Evolutionary conservation across 1,140 invertebrate species (phyloP), one percentile per base, ranked within the genome.

Genomic region (Elymnias hypermnestra): DNA sequence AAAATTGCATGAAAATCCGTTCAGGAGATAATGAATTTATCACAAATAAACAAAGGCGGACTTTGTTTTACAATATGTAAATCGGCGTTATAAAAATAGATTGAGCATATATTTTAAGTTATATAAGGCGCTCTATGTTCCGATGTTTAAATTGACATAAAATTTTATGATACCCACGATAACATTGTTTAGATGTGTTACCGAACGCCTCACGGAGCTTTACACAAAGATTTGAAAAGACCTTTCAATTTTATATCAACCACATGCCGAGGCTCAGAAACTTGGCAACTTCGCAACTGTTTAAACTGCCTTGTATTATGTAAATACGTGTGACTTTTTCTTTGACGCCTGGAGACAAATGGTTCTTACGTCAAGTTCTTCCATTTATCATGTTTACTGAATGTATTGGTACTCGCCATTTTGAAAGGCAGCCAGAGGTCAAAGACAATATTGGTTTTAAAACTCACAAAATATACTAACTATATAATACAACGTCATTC

Each of bases 331-430:
- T 42, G 47, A 58, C 45, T 66, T 75, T 72, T 70, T 63, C 57
- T 57, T 59, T 47, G 37, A 29, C 49, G 43, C 46, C 23, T 18
- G 36, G 39, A 72, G 73, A 77, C 73, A 77, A 77, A 77, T 74
- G 68, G 61, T 59, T 31, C 33, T 22, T 43, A 52, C 56, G 67
- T 68, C 64, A 65, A 60, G 51, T 55, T 53, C 45, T 51, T 55
- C 55, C 48, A 71, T 77, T 74, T 67, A 74, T 77, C 73, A 77
- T 69, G 64, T 50, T 57, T 37, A 45, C 45, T 42, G 53, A 65
- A 70, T 39, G 35, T 52, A 44, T 44, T 28, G 49, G 38, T 14
- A 26, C 12, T 6, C 39, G 29, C 17, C 25, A 29, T 35, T 48
- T 42, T 28, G 26, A 42, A 49, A 42, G 47, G 38, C 33, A 35